Evolutionary conservation across 1,140 invertebrate genomes (phyloP).

Genomic region (Leptonema lineaticorne): DNA sequence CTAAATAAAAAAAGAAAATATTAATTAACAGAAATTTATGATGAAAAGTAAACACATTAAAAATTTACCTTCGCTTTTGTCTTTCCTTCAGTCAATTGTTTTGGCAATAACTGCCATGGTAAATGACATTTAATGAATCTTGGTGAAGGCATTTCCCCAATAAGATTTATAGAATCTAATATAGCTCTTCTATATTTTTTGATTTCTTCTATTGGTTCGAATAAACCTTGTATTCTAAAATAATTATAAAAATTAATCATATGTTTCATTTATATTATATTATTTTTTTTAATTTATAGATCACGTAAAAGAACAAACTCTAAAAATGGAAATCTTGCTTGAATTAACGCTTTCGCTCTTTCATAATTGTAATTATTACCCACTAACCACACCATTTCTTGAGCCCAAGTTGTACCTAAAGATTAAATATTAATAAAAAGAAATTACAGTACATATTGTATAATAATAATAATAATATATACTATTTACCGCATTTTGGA

Average conservation of each 20-base stretch:
- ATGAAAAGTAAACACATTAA: neutral
- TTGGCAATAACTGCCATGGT: constrained; percentile 61
- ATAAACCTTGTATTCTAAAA: neutral
- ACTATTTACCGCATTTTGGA: constrained; percentile 21
- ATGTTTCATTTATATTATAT: too few species aligned
- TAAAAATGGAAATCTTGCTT: constrained; percentile 57
- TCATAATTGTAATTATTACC: constrained; percentile 61
- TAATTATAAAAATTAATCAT: too few species aligned
- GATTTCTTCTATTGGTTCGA: neutral
- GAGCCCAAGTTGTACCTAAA: constrained; percentile 69
- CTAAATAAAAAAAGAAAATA: too few species aligned
- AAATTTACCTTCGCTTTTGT: constrained; percentile 50
- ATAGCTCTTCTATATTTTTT: neutral
- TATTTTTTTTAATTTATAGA: neutral
- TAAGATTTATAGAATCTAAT: neutral
- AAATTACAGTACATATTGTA: too few species aligned
- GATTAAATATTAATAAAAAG: neutral
- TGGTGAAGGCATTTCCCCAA: constrained; percentile 45
- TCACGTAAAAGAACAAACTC: constrained; percentile 52
- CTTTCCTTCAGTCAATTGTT: constrained; percentile 50
- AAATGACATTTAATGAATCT: constrained; percentile 67
- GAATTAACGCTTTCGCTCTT: constrained; percentile 51
- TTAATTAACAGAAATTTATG: too few species aligned
- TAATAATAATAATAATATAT: too few species aligned
- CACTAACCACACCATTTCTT: constrained; percentile 68